These are phyloP conservation scores for Spilosoma lubricipeda DNA, from an alignment of 2,888 invertebrate species.

Conservation along the genomic window DNA sequence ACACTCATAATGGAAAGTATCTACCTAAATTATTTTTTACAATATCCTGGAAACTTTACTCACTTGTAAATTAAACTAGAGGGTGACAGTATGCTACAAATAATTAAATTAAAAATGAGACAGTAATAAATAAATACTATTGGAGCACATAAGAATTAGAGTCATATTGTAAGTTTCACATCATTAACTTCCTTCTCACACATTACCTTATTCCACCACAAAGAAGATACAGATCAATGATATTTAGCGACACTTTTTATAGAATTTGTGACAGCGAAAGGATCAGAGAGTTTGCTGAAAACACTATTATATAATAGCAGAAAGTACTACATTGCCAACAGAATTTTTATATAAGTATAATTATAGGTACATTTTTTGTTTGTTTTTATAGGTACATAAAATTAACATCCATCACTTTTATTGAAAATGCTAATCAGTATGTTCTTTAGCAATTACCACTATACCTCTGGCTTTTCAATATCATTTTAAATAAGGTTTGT, in stretches of 20 bases:
- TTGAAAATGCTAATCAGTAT: constrained; percentile 72
- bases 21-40: constrained; percentile 72
- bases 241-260: constrained; percentile 44
- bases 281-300: constrained; percentile 64
- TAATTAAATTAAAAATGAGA: constrained; percentile 44
- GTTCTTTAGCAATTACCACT: constrained; percentile 70
- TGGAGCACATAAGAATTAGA: constrained; percentile 37
- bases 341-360: constrained; percentile 53
- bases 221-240: constrained; percentile 69
- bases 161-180: constrained; percentile 42
- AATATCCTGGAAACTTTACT: constrained; percentile 65
- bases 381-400: constrained; percentile 59
- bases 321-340: constrained; percentile 57
- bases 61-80: constrained; percentile 63
- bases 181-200: constrained; percentile 49
- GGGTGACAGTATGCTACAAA: constrained; percentile 64
- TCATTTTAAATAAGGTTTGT: constrained; percentile 69
- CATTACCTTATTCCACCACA: constrained; percentile 59
- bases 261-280: constrained; percentile 75
- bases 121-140: constrained; percentile 62
- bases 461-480: constrained; percentile 67
- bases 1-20: constrained; percentile 78
- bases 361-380: constrained; percentile 42
- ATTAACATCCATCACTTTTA: constrained; percentile 71
- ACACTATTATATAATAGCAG: constrained; percentile 59